Conservation (phyloP, 2,113 vertebrate genomes). For the Rhabdomys dilectus region DNA sequence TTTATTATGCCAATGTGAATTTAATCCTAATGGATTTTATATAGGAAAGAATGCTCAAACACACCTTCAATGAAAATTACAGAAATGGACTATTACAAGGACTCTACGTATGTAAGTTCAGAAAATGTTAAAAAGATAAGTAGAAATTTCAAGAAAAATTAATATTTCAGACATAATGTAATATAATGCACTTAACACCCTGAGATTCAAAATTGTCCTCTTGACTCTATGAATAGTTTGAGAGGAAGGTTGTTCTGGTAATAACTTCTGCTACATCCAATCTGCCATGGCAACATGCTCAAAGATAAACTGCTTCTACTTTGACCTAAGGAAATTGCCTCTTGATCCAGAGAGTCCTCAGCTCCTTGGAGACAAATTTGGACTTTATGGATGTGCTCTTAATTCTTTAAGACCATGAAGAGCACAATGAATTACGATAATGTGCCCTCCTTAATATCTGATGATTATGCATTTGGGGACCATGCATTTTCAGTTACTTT, state of each 20-base stretch:
- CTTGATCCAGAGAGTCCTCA: constrained; percentile 68
- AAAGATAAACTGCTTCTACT: constrained; percentile 67
- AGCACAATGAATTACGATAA: constrained; percentile 62
- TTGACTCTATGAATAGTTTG: constrained; percentile 58
- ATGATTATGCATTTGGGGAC: constrained; percentile 11
- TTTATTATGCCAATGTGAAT: not conserved
- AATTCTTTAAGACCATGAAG: constrained; percentile 71
- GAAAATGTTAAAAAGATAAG: not conserved
- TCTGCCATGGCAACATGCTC: constrained; percentile 46
- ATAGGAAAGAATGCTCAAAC: not conserved
- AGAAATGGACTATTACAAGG: not conserved
- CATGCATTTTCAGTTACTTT: constrained; percentile 35
- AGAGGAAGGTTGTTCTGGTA: constrained; percentile 60
- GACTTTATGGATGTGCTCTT: constrained; percentile 62
- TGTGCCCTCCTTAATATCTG: constrained; percentile 42
- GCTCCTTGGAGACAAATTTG: constrained; percentile 71
- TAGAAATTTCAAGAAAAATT: constrained; percentile 44
- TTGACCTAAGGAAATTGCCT: constrained; percentile 71
- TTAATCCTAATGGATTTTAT: not conserved
- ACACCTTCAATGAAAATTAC: not conserved
- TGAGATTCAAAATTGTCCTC: constrained; percentile 22
- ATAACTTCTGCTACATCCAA: not conserved
- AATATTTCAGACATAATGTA: not conserved
- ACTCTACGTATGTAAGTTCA: not conserved
- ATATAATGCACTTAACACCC: constrained; percentile 26